Conservation (phyloP, 2,888 invertebrate species). For the Parasteatoda lunata region DNA sequence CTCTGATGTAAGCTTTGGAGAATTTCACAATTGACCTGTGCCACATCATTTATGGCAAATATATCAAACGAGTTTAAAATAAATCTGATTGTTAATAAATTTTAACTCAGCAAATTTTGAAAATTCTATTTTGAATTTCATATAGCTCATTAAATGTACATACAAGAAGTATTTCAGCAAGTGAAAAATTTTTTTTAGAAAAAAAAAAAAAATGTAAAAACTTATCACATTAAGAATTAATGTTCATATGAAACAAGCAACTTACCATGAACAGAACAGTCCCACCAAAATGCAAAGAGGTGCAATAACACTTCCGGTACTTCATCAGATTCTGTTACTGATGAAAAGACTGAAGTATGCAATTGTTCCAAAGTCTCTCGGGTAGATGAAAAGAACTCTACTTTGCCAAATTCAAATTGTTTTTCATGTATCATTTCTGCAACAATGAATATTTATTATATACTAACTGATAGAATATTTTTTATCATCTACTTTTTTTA, state of each 20-base stretch:
- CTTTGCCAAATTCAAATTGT: background rate
- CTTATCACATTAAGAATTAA: too few species aligned
- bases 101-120: too few species aligned
- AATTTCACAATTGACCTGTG: too few species aligned
- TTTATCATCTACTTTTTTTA: background rate
- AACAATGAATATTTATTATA: background rate
- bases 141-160: too few species aligned
- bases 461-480: background rate
- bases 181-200: too few species aligned
- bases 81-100: too few species aligned
- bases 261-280: slow-evolving; percentile 21
- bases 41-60: too few species aligned
- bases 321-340: slow-evolving; percentile 6
- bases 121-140: too few species aligned
- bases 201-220: too few species aligned
- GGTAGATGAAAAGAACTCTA: slow-evolving; percentile 39
- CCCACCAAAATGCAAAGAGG: slow-evolving; percentile 39
- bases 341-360: slow-evolving; percentile 27
- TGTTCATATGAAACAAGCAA: background rate
- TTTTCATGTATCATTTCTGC: slow-evolving; percentile 35
- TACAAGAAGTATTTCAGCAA: too few species aligned
- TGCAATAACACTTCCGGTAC: slow-evolving; percentile 53
- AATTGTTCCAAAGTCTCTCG: slow-evolving; percentile 27
- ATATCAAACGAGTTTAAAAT: too few species aligned
- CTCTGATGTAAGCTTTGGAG: too few species aligned